These are phyloP conservation scores for Ochropacha duplaris DNA, from an alignment of 2,888 invertebrate genomes.

Conservation along the genomic window DNA sequence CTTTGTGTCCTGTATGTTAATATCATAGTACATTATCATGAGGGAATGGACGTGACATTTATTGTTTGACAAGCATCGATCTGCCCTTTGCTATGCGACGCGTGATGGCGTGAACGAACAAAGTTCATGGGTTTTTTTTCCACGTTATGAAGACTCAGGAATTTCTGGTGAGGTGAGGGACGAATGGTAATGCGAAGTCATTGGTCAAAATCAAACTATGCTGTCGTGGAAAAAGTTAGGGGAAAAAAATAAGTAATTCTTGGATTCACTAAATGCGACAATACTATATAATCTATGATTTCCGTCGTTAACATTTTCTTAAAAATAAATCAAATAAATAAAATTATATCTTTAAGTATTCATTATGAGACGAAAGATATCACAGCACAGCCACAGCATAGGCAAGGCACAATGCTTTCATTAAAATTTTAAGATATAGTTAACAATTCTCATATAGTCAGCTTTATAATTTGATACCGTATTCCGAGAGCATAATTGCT, in stretches of 20 bases:
- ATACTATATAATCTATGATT: too few species aligned
- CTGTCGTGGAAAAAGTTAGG: too few species aligned
- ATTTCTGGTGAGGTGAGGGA: slow-evolving; percentile 25
- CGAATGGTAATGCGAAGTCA: too few species aligned
- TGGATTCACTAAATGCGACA: too few species aligned
- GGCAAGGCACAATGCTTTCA: background rate
- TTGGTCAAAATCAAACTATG: too few species aligned
- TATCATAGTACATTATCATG: slow-evolving; percentile 57
- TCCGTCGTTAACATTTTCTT: too few species aligned
- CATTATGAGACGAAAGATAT: too few species aligned
- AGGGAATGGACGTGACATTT: slow-evolving; percentile 83
- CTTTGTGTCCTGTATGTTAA: slow-evolving; percentile 8
- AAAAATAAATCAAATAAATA: too few species aligned
- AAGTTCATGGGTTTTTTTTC: slow-evolving; percentile 62
- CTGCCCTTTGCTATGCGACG: slow-evolving; percentile 79
- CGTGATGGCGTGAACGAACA: slow-evolving; percentile 74
- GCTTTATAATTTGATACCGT: slow-evolving; percentile 27
- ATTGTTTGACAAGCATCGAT: slow-evolving; percentile 83
- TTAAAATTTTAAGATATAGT: background rate
- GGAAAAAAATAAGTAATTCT: too few species aligned
- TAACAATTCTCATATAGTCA: slow-evolving; percentile 1
- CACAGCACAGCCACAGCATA: too few species aligned
- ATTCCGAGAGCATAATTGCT: slow-evolving; percentile 37
- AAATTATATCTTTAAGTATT: too few species aligned
- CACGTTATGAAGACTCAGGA: slow-evolving; percentile 23